phyloP scores from a whole-genome alignment of 2,797 vertebrate species.

The Mormyrus hasselquistii region DNA sequence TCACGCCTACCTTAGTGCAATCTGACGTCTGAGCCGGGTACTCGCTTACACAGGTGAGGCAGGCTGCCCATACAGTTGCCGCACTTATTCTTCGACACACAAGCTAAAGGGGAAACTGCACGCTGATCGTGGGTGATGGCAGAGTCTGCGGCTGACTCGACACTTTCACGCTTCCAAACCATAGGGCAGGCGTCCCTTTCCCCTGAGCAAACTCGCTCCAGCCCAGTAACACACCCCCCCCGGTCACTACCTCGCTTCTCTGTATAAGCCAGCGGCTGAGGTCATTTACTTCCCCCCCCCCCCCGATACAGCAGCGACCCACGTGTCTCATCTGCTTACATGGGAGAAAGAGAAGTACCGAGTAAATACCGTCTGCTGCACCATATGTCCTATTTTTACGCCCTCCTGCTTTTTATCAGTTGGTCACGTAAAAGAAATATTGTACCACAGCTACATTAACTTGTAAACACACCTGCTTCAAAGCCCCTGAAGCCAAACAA shows the following conservation, averaged over 20 bases:
- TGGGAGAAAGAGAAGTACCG: not conserved
- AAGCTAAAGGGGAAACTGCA: not conserved
- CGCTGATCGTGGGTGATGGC: not conserved
- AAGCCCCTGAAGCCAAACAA: not conserved
- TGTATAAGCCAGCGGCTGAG: slow-evolving; percentile 28
- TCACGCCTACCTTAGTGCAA: not conserved
- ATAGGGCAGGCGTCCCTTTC: slow-evolving; percentile 3
- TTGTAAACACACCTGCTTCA: not conserved
- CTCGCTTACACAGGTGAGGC: not conserved
- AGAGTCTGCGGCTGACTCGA: not conserved
- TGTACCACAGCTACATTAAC: not conserved
- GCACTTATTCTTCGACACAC: not conserved
- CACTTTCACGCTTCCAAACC: not conserved
- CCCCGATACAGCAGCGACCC: slow-evolving; percentile 19
- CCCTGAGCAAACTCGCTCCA: slow-evolving; percentile 14
- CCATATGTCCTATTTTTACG: not conserved
- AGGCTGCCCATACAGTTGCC: not conserved
- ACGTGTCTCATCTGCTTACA: slow-evolving; percentile 24
- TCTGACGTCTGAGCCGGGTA: not conserved
- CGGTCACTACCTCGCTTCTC: slow-evolving; percentile 22
- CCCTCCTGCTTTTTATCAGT: not conserved
- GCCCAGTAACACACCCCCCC: not conserved
- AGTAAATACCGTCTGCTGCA: not conserved
- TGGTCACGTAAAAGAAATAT: not conserved
- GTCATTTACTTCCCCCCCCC: slow-evolving; percentile 23